phyloP scores from a whole-genome alignment of 1,140 invertebrate genomes.

The Drosophila pallidifrons region DNA sequence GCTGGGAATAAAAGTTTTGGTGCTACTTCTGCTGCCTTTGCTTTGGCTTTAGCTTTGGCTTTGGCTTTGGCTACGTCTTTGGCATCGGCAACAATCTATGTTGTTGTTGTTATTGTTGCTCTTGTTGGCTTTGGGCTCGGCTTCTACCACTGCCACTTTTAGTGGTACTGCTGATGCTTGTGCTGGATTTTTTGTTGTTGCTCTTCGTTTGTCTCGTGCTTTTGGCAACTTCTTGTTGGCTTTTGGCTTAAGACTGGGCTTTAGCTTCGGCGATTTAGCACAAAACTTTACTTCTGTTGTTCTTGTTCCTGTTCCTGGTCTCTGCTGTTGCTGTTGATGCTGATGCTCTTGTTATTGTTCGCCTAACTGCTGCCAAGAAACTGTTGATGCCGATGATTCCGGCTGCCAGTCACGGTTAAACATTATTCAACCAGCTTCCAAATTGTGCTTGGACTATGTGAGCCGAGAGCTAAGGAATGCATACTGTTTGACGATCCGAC shows the following conservation, averaged over 20 bases:
- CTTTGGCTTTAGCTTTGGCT: conserved; percentile 28
- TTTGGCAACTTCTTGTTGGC: conserved; percentile 75
- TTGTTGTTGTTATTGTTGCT: not conserved
- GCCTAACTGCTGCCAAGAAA: conserved; percentile 15
- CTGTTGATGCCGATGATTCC: conserved; percentile 31
- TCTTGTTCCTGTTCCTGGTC: conserved; percentile 20
- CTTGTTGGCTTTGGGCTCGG: conserved; percentile 5
- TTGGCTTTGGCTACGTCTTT: conserved; percentile 12
- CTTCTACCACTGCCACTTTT: not conserved
- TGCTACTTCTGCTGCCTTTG: conserved; percentile 52
- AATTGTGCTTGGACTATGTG: not conserved
- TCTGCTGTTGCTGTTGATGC: conserved; percentile 1
- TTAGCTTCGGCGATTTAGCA: conserved; percentile 62
- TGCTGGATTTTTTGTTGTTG: conserved; percentile 21
- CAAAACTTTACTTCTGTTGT: conserved; percentile 53
- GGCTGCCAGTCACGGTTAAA: conserved; percentile 30
- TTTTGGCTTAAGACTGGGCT: conserved; percentile 76
- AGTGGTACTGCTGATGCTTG: conserved; percentile 21
- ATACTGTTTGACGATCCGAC: not conserved
- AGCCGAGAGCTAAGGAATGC: conserved; percentile 11
- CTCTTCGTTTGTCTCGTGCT: conserved; percentile 57
- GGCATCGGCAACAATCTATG: not conserved
- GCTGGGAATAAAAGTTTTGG: conserved; percentile 79
- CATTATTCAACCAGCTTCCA: conserved; percentile 2
- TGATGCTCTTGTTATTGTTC: conserved; percentile 14